Evolutionary conservation across 30 jellyfish, hydroid and myxozoan genomes (phyloP), one percentile per base, ranked within the genome.

Genomic region (Pelagia noctiluca): DNA sequence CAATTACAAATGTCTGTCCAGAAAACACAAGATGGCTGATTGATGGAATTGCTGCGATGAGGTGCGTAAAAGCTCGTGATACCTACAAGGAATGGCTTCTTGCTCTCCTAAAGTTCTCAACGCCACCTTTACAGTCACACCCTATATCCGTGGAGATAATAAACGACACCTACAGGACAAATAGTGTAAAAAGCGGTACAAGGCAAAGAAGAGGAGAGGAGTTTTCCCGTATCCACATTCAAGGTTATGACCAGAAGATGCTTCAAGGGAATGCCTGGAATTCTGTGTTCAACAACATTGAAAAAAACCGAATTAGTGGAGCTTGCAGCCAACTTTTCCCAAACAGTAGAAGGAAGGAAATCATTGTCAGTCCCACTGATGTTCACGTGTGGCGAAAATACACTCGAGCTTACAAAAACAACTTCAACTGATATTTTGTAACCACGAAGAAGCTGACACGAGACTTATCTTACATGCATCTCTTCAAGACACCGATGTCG

Each of bases 221-320:
- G 8, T 66, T 67, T 66, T 3, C 65, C 10, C 63, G 32, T 24
- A 26, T 10, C 7, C 79, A 60, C 72, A 60, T 60, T 60, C 72
- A n/a, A 60, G 72, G 72, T 24, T 60, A n/a, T 60, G 65, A 32
- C 29, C 79, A 23, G 23, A 69, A 69, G 30, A 69, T 69, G 82
- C 82, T 69, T 26, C 72, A 69, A 69, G 82, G 82, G 22, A 69
- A 26, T 69, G 72, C 71, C n/a, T 69, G 82, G 82, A 42, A n/a
- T 12, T 26, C 26, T 25, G 21, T 42, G n/a, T 5, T 28, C 82
- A 26, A 26, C 28, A 69, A 69, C 82, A 69, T 28, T 25, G 70
- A 35, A 69, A 69, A 69, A 69, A 31, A 69, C 32, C 18, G 72
- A 69, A 13, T 4, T 69, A 23, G 28, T 69, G 22, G 67, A 31